phyloP scores from a whole-genome alignment of 2,888 invertebrate species.

The Polietes domitor region DNA sequence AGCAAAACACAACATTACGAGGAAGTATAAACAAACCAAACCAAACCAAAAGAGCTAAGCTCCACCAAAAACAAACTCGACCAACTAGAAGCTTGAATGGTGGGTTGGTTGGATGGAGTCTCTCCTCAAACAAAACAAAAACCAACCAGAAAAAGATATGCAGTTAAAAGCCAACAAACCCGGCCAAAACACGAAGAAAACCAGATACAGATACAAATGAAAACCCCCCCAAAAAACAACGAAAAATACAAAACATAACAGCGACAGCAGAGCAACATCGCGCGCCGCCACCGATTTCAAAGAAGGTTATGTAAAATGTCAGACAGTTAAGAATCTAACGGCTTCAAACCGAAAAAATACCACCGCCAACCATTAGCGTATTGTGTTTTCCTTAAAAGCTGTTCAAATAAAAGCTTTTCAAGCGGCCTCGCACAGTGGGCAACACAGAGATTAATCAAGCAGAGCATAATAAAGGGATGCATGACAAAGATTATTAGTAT shows the following conservation, averaged over 20 bases:
- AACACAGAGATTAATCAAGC: neutral
- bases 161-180: constrained; percentile 46
- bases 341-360: constrained; percentile 65
- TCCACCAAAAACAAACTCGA: constrained; percentile 29
- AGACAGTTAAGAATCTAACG: constrained; percentile 79
- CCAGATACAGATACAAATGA: constrained; percentile 25
- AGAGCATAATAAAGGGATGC: too few species aligned
- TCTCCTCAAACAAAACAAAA: constrained; percentile 27
- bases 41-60: neutral
- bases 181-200: constrained; percentile 5
- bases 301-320: constrained; percentile 80
- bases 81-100: neutral
- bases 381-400: constrained; percentile 53
- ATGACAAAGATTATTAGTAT: too few species aligned
- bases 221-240: constrained; percentile 26
- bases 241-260: neutral
- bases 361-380: constrained; percentile 38
- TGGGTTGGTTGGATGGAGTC: neutral
- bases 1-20: constrained; percentile 9
- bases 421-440: constrained; percentile 7
- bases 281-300: constrained; percentile 54
- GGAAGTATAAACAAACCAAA: constrained; percentile 21
- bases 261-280: neutral
- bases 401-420: constrained; percentile 33
- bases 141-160: constrained; percentile 35